Conservation (phyloP, 2,113 vertebrate species). For the Melanerpes aurifrons region DNA sequence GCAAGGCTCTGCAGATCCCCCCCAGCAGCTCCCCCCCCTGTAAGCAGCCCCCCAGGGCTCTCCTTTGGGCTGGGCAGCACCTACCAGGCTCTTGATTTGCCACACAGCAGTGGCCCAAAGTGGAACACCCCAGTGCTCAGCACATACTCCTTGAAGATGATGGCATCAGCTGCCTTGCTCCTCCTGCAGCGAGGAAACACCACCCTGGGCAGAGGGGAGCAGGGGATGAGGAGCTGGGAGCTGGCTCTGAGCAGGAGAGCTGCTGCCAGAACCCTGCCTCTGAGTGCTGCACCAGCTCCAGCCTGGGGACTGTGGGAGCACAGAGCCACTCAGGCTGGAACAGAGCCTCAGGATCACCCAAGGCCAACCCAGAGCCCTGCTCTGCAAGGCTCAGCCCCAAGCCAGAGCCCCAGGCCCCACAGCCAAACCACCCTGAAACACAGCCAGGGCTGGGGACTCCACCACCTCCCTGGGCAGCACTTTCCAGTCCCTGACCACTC, state of each 20-base stretch:
- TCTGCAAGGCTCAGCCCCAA: too few species aligned
- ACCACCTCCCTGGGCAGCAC: too few species aligned
- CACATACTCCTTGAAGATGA: constrained; percentile 83
- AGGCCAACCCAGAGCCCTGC: too few species aligned
- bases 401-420: too few species aligned
- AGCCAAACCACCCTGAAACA: too few species aligned
- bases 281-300: background rate
- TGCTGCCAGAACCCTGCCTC: background rate
- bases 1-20: accelerated
- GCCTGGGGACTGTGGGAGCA: background rate
- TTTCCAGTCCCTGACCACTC: too few species aligned
- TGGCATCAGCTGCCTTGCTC: constrained; percentile 35
- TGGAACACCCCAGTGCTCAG: constrained; percentile 73
- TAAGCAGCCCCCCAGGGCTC: background rate
- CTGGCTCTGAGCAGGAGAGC: background rate
- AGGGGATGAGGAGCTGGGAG: background rate
- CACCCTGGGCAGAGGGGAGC: too few species aligned
- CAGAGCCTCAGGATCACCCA: too few species aligned
- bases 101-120: constrained; percentile 82
- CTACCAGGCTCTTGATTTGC: constrained; percentile 89
- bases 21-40: too few species aligned
- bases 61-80: background rate
- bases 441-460: too few species aligned
- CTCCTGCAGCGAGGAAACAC: too few species aligned
- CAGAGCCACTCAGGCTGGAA: too few species aligned